phyloP scores from a whole-genome alignment of 2,797 vertebrate genomes.

The Acrossocheilus wenchowensis region DNA sequence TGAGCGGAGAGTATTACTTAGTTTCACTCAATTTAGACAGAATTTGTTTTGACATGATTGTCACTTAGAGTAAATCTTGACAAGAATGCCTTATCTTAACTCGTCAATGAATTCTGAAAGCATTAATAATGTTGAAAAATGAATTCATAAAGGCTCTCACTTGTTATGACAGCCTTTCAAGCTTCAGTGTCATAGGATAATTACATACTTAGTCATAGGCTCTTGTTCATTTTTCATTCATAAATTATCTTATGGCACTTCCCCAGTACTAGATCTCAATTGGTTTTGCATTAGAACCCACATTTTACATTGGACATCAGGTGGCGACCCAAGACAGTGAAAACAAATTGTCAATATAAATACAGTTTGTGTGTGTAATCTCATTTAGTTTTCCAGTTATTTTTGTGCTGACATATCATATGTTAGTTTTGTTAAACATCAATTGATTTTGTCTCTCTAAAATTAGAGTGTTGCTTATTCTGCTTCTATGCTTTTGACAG shows the following conservation, averaged over 20 bases:
- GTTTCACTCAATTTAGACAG: slow-evolving; percentile 1
- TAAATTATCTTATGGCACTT: slow-evolving; percentile 1
- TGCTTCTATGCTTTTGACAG: neutral
- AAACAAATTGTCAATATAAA: neutral
- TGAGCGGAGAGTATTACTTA: neutral
- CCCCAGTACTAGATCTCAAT: neutral
- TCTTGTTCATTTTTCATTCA: slow-evolving; percentile 34
- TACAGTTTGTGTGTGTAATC: neutral
- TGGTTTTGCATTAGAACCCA: neutral
- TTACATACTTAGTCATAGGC: slow-evolving; percentile 37
- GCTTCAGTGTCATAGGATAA: slow-evolving; percentile 36
- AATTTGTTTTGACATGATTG: slow-evolving; percentile 22
- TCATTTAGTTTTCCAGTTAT: neutral
- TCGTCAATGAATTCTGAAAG: slow-evolving; percentile 31
- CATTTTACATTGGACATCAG: neutral
- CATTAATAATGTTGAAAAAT: slow-evolving; percentile 31
- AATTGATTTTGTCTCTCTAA: neutral
- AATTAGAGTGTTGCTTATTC: neutral
- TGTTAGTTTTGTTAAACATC: neutral
- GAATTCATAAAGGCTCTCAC: slow-evolving; percentile 12
- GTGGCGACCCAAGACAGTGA: neutral
- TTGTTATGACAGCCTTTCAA: slow-evolving; percentile 36
- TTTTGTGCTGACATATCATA: neutral
- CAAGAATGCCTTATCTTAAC: slow-evolving; percentile 35
- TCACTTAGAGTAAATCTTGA: slow-evolving; percentile 38